These are phyloP conservation scores for Noctua pronuba DNA, from an alignment of 2,888 invertebrate species.

Conservation along the genomic window DNA sequence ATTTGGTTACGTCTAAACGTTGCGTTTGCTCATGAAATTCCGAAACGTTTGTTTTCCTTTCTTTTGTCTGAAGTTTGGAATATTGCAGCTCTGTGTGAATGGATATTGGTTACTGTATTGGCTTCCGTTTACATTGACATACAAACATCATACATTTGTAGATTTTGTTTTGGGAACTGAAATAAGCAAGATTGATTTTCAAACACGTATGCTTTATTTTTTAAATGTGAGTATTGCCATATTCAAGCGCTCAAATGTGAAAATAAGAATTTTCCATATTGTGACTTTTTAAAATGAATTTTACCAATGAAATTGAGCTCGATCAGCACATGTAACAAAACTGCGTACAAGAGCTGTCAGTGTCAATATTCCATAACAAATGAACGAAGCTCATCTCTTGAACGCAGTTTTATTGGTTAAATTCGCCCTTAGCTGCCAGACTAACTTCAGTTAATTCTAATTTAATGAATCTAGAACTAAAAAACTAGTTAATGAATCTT, in stretches of 20 bases:
- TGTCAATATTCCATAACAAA: neutral
- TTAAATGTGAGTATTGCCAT: neutral
- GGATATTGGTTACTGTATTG: constrained; percentile 19
- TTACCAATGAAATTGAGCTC: neutral
- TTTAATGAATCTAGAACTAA: neutral
- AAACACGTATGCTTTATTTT: neutral
- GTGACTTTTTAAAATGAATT: neutral
- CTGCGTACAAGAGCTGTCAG: neutral
- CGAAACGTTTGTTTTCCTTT: constrained; percentile 39
- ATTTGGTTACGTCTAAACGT: neutral
- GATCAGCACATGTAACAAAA: neutral
- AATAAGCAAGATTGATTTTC: neutral
- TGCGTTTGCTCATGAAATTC: constrained; percentile 34
- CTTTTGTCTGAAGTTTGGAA: constrained; percentile 32
- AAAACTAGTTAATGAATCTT: neutral
- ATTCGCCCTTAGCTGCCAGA: neutral
- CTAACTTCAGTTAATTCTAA: neutral
- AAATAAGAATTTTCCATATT: neutral
- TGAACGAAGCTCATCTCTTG: neutral
- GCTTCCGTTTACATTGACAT: constrained; percentile 38
- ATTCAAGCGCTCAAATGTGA: neutral
- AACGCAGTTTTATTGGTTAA: neutral
- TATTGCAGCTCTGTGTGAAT: constrained; percentile 22
- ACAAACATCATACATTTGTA: constrained; percentile 19
- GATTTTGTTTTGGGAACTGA: neutral